These are phyloP conservation scores for Lasioglossum lativentre DNA, from an alignment of 2,888 invertebrate genomes.

Conservation along the genomic window DNA sequence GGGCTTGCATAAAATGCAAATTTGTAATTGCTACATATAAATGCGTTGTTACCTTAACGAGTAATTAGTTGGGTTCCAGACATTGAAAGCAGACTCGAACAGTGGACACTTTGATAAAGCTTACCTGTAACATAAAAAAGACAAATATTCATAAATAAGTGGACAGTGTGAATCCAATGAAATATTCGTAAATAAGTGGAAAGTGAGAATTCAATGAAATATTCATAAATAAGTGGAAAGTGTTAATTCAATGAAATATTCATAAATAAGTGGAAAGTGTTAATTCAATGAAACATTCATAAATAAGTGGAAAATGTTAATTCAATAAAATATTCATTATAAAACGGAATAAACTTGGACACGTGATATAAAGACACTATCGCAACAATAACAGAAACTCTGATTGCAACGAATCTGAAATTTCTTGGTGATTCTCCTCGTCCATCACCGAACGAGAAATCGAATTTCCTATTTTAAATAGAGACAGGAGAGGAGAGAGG, in stretches of 20 bases:
- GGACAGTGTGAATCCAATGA: no score
- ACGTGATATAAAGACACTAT: neutral
- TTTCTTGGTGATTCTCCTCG: neutral
- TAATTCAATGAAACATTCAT: neutral
- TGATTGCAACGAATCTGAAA: neutral
- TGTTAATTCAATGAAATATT: no score
- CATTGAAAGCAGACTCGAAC: neutral
- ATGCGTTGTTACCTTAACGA: constrained; percentile 8
- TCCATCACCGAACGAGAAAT: neutral
- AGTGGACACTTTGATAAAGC: neutral
- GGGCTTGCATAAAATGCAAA: neutral
- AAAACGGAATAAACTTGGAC: neutral
- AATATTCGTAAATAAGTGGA: no score
- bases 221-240: no score
- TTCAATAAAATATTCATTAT: neutral
- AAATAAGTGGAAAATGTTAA: neutral
- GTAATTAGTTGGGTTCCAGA: neutral
- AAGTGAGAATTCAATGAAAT: no score
- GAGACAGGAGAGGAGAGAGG: constrained; percentile 10
- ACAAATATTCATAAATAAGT: neutral
- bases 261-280: neutral
- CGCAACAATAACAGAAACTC: neutral
- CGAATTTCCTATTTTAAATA: neutral
- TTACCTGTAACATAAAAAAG: constrained; percentile 17
- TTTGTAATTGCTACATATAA: neutral